These are phyloP conservation scores for Microvelia longipes DNA, from an alignment of 1,140 invertebrate species.

Conservation along the genomic window DNA sequence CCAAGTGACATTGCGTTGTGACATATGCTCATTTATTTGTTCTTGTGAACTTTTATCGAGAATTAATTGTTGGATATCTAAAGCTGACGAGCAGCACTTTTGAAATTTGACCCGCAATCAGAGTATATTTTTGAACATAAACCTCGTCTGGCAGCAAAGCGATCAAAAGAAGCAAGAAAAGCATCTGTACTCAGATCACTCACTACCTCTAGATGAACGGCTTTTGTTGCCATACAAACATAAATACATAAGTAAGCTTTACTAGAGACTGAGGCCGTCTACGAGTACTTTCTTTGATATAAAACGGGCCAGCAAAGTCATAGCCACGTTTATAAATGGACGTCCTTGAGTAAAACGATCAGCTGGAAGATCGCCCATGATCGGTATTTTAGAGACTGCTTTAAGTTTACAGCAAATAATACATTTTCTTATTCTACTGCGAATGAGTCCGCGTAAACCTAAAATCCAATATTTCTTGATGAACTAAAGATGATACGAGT, in stretches of 20 bases:
- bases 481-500: constrained; percentile 21
- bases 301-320: not conserved
- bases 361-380: constrained; percentile 21
- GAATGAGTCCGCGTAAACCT: constrained; percentile 15
- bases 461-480: constrained; percentile 26
- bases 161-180: constrained; percentile 19
- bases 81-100: constrained; percentile 9
- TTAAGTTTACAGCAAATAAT: constrained; percentile 18
- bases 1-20: not conserved
- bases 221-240: constrained; percentile 21
- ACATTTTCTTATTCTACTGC: constrained; percentile 20
- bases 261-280: constrained; percentile 15
- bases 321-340: constrained; percentile 13
- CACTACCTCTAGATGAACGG: constrained; percentile 24
- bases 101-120: constrained; percentile 25
- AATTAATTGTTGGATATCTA: constrained; percentile 4
- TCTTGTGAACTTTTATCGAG: not conserved
- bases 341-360: constrained; percentile 21
- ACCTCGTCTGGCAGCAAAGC: constrained; percentile 16
- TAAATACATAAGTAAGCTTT: constrained; percentile 25
- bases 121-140: constrained; percentile 15
- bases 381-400: constrained; percentile 10
- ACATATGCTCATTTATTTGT: not conserved
- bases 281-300: not conserved
- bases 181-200: constrained; percentile 18